Evolutionary conservation across 30 jellyfish, hydroid and myxozoan genomes (phyloP).

Genomic region (Aurelia sp.): DNA sequence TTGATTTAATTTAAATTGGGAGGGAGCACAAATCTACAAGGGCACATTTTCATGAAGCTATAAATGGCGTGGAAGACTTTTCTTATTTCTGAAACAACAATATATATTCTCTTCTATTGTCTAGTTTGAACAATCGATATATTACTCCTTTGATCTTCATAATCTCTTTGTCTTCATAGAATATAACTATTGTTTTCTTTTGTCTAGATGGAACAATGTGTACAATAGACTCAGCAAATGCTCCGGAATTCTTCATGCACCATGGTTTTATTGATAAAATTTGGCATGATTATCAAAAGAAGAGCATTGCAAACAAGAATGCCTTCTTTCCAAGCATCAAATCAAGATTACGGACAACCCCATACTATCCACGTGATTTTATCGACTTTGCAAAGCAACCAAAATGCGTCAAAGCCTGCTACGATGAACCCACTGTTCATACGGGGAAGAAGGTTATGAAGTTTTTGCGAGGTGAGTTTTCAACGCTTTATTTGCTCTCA

Average conservation of each 20-base stretch:
- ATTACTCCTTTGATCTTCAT: too few relatives aligned
- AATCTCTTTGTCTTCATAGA: too few relatives aligned
- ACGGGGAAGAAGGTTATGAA: conserved; percentile 24
- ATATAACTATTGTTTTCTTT: neutral
- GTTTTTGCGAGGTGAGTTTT: conserved; percentile 16
- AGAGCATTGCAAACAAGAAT: conserved; percentile 36
- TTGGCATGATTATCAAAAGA: conserved; percentile 66
- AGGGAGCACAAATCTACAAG: too few relatives aligned
- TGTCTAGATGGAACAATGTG: conserved; percentile 63
- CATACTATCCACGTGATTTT: conserved; percentile 50
- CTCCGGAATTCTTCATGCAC: conserved; percentile 76
- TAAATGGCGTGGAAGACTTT: too few relatives aligned
- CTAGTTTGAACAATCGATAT: conserved; percentile 41
- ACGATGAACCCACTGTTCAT: conserved; percentile 52
- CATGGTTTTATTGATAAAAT: conserved; percentile 71
- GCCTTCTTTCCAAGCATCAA: conserved; percentile 50
- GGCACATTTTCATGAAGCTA: too few relatives aligned
- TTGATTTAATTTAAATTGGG: too few relatives aligned
- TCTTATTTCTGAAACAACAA: too few relatives aligned
- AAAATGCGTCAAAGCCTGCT: conserved; percentile 45
- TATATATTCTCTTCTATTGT: neutral
- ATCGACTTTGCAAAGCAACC: conserved; percentile 53
- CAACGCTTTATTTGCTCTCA: neutral
- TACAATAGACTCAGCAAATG: conserved; percentile 43
- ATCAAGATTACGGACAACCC: conserved; percentile 13